Conservation (phyloP, 2,888 invertebrate genomes). For the Orthosia cruda region DNA sequence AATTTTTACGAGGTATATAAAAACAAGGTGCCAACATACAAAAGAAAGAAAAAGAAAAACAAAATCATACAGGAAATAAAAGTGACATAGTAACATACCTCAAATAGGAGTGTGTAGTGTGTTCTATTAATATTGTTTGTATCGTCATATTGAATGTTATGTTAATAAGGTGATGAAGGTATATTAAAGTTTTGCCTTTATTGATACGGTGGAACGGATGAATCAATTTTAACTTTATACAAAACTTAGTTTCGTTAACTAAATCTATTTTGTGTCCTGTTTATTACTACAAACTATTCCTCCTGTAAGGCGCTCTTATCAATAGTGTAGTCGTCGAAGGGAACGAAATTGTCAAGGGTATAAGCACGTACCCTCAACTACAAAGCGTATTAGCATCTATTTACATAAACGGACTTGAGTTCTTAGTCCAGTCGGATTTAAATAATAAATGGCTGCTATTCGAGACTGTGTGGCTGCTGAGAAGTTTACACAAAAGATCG, state of each 20-base stretch:
- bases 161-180: not conserved
- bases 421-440: slow-evolving; percentile 83
- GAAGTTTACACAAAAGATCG: slow-evolving; percentile 69
- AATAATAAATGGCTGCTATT: slow-evolving; percentile 82
- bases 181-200: not conserved
- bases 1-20: too few species aligned
- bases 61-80: too few species aligned
- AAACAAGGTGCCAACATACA: too few species aligned
- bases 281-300: slow-evolving; percentile 21
- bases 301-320: slow-evolving; percentile 29
- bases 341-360: slow-evolving; percentile 51
- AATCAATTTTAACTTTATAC: not conserved
- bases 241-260: not conserved
- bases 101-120: too few species aligned
- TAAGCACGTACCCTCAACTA: slow-evolving; percentile 72
- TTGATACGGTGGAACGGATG: not conserved
- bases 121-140: not conserved
- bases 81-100: too few species aligned
- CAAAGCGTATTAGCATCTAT: slow-evolving; percentile 82
- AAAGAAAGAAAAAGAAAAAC: too few species aligned
- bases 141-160: not conserved
- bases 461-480: slow-evolving; percentile 65
- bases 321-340: slow-evolving; percentile 20
- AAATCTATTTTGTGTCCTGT: not conserved
- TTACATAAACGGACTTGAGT: slow-evolving; percentile 86